Conservation (phyloP, 2,113 vertebrate species). For the Cavia aperea region DNA sequence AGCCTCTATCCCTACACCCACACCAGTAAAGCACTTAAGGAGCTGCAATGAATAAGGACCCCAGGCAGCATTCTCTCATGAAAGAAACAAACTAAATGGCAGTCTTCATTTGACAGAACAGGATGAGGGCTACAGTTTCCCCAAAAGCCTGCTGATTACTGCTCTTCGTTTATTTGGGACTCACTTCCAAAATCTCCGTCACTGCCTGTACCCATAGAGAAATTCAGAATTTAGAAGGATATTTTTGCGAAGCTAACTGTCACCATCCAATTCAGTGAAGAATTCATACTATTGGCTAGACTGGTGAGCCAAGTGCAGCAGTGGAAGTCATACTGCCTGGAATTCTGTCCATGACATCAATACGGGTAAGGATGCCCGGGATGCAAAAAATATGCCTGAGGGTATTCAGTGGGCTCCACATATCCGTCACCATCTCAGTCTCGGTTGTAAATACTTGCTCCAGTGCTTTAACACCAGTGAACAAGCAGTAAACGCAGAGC, state of each 20-base stretch:
- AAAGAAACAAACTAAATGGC: neutral
- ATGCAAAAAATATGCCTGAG: neutral
- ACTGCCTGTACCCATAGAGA: neutral
- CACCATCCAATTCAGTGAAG: neutral
- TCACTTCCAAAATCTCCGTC: neutral
- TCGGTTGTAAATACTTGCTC: neutral
- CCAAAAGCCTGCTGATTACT: rapidly evolving
- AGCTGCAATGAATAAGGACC: neutral
- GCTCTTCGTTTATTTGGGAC: neutral
- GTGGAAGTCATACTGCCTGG: neutral
- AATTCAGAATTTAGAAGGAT: neutral
- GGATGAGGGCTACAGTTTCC: neutral
- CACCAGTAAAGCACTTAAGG: neutral
- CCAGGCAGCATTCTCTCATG: neutral
- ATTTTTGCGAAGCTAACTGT: neutral
- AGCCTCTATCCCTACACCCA: neutral
- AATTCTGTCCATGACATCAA: neutral
- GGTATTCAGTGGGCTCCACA: rapidly evolving
- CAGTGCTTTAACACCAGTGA: neutral
- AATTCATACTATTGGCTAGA: neutral
- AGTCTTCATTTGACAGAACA: neutral
- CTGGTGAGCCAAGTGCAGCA: neutral
- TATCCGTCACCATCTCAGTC: no score
- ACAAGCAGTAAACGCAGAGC: neutral
- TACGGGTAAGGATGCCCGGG: neutral